Base-by-base conservation (phyloP, 2,113 vertebrate species). In the Brevimyrus niger region DNA sequence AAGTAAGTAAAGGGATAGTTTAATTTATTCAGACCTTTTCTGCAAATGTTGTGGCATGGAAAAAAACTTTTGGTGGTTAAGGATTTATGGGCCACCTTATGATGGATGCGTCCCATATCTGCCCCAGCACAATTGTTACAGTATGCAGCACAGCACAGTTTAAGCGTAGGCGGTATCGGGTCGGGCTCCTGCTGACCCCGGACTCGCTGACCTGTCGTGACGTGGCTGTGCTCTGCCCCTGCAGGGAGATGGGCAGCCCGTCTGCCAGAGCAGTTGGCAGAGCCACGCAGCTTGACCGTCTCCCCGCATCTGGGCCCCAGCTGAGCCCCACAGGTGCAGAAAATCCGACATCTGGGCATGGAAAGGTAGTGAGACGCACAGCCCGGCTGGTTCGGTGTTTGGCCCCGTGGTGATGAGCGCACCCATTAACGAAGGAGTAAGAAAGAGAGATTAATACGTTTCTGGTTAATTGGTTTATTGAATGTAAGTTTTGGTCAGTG, bases 281-380 rank as follows among this genome's bases (percentile, higher is more conserved):
- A 82, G 48, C n/a, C 48, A 35, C 27, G 23, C 73, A 50, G 15
- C 4, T 23, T 15, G 9, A 65, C 65, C 23, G n/a, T 35, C 11
- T 27, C 88, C 13, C 23, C 31, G 44, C 88, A 89, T 44, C 23
- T 89, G 88, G 88, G 17, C 47, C 73, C 21, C 88, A 82, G 88
- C 88, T 82, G 73, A 23, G 15, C 48, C 27, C 27, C 88, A 80
- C 88, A 82, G 69, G 69, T 88, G 88, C 47, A 76, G 88, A 38
- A 27, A 38, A n/a, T 4, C 3, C 19, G 21, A 27, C 73, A 89
- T 83, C 73, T 44, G 76, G n/a, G n/a, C n/a, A n/a, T n/a, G n/a
- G n/a, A n/a, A n/a, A n/a, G 35, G 13, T 4, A 88, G 87, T 19
- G 15, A 35, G 35, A 80, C 4, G 5, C 13, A 3, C 15, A 0